These are phyloP conservation scores for Montipora capitata DNA, from an alignment of 92 coral and sea anemone species.

Conservation along the genomic window DNA sequence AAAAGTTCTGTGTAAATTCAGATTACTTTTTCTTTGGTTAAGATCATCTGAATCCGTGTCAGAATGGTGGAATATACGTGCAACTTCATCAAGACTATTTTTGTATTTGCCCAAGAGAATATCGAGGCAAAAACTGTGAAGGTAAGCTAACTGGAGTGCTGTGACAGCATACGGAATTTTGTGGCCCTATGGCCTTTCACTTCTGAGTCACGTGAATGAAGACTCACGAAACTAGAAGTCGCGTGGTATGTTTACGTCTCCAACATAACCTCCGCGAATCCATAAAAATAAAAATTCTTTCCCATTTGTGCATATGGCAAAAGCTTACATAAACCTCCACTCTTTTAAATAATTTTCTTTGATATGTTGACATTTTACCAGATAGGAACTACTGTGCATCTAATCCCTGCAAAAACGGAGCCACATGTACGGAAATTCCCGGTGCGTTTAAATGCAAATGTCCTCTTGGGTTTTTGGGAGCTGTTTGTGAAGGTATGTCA, in stretches of 20 bases:
- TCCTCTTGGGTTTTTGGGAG: constrained; percentile 79
- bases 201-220: too few species aligned
- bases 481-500: constrained; percentile 91
- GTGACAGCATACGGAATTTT: background rate
- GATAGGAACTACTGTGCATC: constrained; percentile 93
- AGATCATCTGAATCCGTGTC: constrained; percentile 95
- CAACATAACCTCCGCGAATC: too few species aligned
- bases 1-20: too few species aligned
- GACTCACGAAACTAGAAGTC: too few species aligned
- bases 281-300: too few species aligned
- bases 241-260: too few species aligned
- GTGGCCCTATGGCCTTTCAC: background rate
- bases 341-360: background rate
- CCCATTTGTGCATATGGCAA: background rate
- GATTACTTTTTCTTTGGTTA: background rate
- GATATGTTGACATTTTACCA: background rate
- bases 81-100: constrained; percentile 87
- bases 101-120: constrained; percentile 93
- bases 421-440: constrained; percentile 83
- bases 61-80: constrained; percentile 92
- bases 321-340: background rate
- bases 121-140: constrained; percentile 93
- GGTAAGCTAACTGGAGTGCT: constrained; percentile 59
- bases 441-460: constrained; percentile 86
- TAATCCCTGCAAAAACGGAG: constrained; percentile 93